Base-by-base conservation (phyloP, 2,888 invertebrate species). In the Eudemis profundana region DNA sequence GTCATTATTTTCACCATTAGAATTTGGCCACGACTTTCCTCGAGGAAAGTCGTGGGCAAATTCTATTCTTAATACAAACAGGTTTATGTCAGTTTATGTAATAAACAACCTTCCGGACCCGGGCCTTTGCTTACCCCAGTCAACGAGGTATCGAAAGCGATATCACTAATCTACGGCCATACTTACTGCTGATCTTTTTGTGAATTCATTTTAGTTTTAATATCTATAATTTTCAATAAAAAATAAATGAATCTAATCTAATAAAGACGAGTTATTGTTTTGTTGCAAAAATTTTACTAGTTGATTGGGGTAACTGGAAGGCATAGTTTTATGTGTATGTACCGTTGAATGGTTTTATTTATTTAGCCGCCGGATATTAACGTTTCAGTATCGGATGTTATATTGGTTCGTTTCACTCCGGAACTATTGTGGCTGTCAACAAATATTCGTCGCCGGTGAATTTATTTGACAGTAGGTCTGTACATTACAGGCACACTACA, bases 301-400 rank as follows among this genome's bases (percentile, higher is more conserved):
- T 33, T 33, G 33, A 33, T 8, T 33, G 33, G 33, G n/a, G n/a
- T n/a, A n/a, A 33, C 33, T 33, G 10, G 10, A 33, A 33, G 33
- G 33, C 10, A 33, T 33, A 33, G 33, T 33, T 33, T 33, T 33
- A 8, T 8, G 8, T 1, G 8, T 10, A 33, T 10, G 12, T 33
- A 33, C 10, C 10, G 33, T 33, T 7, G 27, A 27, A 27, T 27
- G 27, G 27, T 33, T n/a, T 33, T 54, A 40, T 54, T 40, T 42
- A 27, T 42, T 42, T 54, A 14, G 54, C 21, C 40, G 15, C 23
- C 53, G 53, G 53, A 54, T 54, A 54, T 54, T 54, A 54, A 23
- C 27, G 54, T 40, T 54, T 54, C 40, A 42, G 40, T 10, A 40
- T 15, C 54, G 54, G 54, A 54, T 23, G 54, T 40, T 53, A 38